Conservation (phyloP, 2,888 invertebrate species). For the Iphiclides podalirius region DNA sequence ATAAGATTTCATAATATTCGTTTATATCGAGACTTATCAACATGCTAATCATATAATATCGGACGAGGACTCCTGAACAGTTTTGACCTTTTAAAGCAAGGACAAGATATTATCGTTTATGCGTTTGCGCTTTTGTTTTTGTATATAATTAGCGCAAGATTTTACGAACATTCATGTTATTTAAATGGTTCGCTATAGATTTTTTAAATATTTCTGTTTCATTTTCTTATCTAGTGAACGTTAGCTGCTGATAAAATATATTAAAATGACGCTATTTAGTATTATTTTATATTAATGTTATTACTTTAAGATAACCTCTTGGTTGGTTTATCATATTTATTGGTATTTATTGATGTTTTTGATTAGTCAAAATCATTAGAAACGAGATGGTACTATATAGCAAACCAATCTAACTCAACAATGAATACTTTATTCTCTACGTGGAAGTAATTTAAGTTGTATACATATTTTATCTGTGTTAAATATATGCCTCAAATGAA, state of each 20-base stretch:
- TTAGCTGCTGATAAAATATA: too few relatives aligned
- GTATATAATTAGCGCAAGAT: constrained; percentile 4
- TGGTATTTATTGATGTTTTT: too few relatives aligned
- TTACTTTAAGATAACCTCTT: too few relatives aligned
- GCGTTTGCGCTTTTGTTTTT: constrained; percentile 22
- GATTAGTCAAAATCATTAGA: too few relatives aligned
- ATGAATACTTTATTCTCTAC: too few relatives aligned
- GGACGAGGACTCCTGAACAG: constrained; percentile 22
- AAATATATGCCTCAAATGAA: too few relatives aligned
- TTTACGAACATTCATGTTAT: constrained; percentile 8
- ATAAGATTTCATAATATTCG: constrained; percentile 16
- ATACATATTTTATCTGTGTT: too few relatives aligned
- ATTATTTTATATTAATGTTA: neutral
- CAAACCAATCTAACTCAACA: too few relatives aligned
- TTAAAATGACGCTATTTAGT: neutral
- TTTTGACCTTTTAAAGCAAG: constrained; percentile 24
- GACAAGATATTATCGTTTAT: constrained; percentile 19
- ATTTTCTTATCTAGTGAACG: neutral
- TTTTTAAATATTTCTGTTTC: constrained; percentile 13
- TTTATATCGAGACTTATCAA: constrained; percentile 22
- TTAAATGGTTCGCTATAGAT: neutral
- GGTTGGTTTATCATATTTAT: too few relatives aligned
- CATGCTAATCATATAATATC: constrained; percentile 26
- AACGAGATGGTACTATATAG: too few relatives aligned
- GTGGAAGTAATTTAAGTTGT: too few relatives aligned